phyloP scores from a whole-genome alignment of 2,797 vertebrate genomes.

The Acestrorhynchus altus region DNA sequence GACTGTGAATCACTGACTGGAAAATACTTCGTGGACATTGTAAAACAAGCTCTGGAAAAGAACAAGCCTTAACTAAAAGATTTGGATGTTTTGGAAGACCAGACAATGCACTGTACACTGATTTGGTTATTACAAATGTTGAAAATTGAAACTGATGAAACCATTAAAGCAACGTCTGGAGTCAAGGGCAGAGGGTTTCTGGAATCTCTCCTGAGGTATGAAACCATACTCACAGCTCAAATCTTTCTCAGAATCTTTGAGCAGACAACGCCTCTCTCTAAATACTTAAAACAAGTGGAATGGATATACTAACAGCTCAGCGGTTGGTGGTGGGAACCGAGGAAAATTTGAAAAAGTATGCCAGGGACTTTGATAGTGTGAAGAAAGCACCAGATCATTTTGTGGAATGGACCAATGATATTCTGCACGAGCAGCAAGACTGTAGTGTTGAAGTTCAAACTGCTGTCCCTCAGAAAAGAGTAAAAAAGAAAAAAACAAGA shows the following conservation, averaged over 20 bases:
- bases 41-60: conserved; percentile 28
- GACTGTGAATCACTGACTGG: conserved; percentile 44
- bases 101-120: conserved; percentile 5
- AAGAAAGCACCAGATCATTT: too few relatives aligned
- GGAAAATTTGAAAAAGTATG: conserved; percentile 30
- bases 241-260: too few relatives aligned
- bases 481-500: conserved; percentile 39
- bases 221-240: too few relatives aligned
- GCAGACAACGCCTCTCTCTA: too few relatives aligned
- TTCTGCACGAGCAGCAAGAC: conserved; percentile 33
- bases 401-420: conserved; percentile 47
- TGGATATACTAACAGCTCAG: conserved; percentile 46
- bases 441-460: conserved; percentile 24
- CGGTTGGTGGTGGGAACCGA: conserved; percentile 33
- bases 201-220: conserved; percentile 20
- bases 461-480: conserved; percentile 27
- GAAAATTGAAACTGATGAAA: conserved; percentile 2
- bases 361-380: too few relatives aligned
- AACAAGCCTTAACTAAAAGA: conserved; percentile 34
- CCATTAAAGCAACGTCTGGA: conserved; percentile 8
- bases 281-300: conserved; percentile 43
- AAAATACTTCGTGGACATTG: conserved; percentile 25
- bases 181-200: conserved; percentile 9
- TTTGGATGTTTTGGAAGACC: conserved; percentile 17
- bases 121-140: conserved; percentile 22